A percentile compares a stretch with the other conserved stretches of the same genome.
Conservation (phyloP, 2,113 vertebrate genomes). For the Eclectus roratus region DNA sequence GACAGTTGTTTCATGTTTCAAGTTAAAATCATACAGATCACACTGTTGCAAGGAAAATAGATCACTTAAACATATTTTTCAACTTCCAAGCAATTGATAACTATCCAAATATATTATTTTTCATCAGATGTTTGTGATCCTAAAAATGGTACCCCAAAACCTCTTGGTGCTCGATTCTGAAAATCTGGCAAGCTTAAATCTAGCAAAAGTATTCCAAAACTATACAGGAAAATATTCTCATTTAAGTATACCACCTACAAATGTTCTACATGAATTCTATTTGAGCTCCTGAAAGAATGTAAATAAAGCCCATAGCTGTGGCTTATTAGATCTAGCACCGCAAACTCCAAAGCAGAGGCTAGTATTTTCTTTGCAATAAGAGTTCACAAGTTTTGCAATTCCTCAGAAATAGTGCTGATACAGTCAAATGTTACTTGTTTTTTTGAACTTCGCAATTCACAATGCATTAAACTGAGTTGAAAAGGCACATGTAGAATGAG, state of each 20-base stretch:
- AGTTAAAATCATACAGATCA: neutral
- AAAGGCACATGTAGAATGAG: neutral
- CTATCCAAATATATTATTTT: neutral
- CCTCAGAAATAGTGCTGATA: neutral
- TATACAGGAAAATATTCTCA: neutral
- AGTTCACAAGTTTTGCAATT: neutral
- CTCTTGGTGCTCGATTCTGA: neutral
- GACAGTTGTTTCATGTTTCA: constrained; percentile 38
- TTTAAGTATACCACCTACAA: neutral
- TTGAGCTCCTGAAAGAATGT: neutral
- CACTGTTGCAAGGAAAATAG: neutral
- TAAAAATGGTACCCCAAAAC: neutral
- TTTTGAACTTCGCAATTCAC: neutral
- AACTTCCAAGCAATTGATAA: neutral
- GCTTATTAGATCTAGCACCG: neutral
- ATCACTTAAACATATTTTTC: neutral
- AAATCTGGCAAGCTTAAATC: neutral
- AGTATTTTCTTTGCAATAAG: neutral
- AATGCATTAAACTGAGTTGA: neutral
- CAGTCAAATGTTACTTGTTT: neutral
- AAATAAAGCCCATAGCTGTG: neutral
- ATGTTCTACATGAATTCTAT: neutral
- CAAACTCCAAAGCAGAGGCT: neutral
- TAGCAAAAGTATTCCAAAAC: neutral
- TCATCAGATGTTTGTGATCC: neutral